phyloP scores from a whole-genome alignment of 2,888 invertebrate species.

The Caenorhabditis sp. region DNA sequence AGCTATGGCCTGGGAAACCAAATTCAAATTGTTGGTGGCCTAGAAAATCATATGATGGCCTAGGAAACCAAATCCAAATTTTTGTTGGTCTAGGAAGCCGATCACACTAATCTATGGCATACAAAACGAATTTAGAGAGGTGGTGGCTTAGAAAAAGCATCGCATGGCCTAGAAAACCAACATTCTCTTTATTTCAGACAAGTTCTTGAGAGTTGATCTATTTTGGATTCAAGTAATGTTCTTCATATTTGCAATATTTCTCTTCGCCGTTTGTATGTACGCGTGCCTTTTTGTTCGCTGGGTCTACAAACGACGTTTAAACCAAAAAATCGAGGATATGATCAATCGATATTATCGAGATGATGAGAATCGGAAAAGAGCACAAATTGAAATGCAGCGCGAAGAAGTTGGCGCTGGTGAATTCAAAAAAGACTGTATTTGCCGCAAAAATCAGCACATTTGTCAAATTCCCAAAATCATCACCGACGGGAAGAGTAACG shows the following conservation, averaged over 20 bases:
- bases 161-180: too few relatives aligned
- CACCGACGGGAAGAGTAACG: background rate
- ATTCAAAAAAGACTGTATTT: background rate
- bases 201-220: background rate
- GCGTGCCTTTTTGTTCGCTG: conserved; percentile 37
- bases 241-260: conserved; percentile 24
- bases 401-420: background rate
- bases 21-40: too few relatives aligned
- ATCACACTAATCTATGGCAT: too few relatives aligned
- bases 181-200: background rate
- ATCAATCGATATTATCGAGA: conserved; percentile 27
- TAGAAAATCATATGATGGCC: too few relatives aligned
- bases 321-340: conserved; percentile 35
- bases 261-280: conserved; percentile 31
- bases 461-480: background rate
- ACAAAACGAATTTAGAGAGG: too few relatives aligned
- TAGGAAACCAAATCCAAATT: too few relatives aligned
- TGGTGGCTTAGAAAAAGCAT: too few relatives aligned
- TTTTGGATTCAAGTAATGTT: conserved; percentile 10
- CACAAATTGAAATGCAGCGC: conserved; percentile 18
- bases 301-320: conserved; percentile 33
- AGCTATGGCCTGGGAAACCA: too few relatives aligned
- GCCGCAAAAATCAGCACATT: background rate
- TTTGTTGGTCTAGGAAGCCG: too few relatives aligned
- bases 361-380: conserved; percentile 17